Evolutionary conservation across 2,888 invertebrate species (phyloP).

Genomic region (Chrysolina oricalcia): DNA sequence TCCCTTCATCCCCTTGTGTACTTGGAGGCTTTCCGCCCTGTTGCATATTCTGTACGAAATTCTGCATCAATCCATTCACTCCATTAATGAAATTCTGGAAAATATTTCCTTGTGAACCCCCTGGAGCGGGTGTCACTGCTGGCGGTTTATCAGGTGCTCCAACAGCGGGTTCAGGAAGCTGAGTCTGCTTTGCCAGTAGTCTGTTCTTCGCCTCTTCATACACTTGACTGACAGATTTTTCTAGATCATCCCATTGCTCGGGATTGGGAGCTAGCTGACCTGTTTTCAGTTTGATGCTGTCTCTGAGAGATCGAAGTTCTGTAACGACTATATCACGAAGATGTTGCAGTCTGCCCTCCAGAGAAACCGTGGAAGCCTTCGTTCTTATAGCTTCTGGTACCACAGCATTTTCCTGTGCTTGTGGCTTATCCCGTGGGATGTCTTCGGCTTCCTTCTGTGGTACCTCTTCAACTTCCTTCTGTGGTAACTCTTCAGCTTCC

Average conservation of each 20-base stretch:
- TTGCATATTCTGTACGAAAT: slow-evolving; percentile 54
- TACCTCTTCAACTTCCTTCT: background rate
- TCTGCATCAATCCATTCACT: slow-evolving; percentile 47
- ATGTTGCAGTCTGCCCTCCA: slow-evolving; percentile 40
- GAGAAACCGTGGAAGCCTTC: background rate
- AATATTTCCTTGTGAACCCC: slow-evolving; percentile 41
- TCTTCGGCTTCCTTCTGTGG: background rate
- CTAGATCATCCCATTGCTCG: slow-evolving; percentile 56
- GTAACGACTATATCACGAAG: slow-evolving; percentile 44
- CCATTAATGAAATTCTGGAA: slow-evolving; percentile 51
- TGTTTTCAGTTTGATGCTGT: slow-evolving; percentile 50
- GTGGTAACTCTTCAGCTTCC: background rate
- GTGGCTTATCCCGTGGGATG: background rate
- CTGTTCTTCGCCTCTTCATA: slow-evolving; percentile 50
- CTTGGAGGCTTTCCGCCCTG: slow-evolving; percentile 17
- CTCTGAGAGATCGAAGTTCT: slow-evolving; percentile 51
- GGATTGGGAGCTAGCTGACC: slow-evolving; percentile 46
- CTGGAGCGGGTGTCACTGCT: background rate
- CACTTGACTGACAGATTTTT: slow-evolving; percentile 52
- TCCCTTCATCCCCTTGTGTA: slow-evolving; percentile 42
- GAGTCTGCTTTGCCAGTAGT: slow-evolving; percentile 28
- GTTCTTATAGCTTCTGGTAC: background rate
- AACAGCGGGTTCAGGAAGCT: background rate
- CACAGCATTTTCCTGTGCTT: slow-evolving; percentile 19
- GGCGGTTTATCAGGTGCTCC: background rate